These are phyloP conservation scores for Chionomys nivalis DNA, from an alignment of 2,113 vertebrate species.

Conservation along the genomic window DNA sequence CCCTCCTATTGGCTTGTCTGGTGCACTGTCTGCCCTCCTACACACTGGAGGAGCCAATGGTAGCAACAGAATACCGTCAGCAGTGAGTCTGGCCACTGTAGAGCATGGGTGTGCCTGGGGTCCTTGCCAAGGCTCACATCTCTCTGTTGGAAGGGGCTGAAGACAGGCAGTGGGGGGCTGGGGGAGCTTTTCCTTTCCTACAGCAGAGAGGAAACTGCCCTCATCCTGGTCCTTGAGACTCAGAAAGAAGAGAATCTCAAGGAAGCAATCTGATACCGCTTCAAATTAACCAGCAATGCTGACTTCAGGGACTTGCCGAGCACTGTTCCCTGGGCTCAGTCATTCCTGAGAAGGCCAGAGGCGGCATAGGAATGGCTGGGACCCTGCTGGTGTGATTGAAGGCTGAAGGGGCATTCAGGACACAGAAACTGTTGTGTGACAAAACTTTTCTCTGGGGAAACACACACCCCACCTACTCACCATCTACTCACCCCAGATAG, in stretches of 20 bases:
- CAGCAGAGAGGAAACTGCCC: not conserved
- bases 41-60: conserved; percentile 44
- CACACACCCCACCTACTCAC: not conserved
- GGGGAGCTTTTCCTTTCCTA: not conserved
- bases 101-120: not conserved
- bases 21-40: conserved; percentile 15
- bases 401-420: not conserved
- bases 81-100: conserved; percentile 25
- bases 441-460: not conserved
- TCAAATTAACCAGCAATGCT: not conserved
- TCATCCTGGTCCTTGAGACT: not conserved
- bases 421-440: not conserved
- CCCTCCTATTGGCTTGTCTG: not conserved
- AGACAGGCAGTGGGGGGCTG: not conserved
- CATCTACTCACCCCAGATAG: not conserved
- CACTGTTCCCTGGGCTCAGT: not conserved
- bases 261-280: not conserved
- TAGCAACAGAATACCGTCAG: conserved; percentile 48
- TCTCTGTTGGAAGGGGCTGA: conserved; percentile 48
- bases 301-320: not conserved
- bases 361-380: not conserved
- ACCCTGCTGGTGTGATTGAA: not conserved
- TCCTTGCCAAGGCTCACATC: conserved; percentile 52
- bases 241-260: not conserved
- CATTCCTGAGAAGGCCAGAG: not conserved